Evolutionary conservation across 2,113 vertebrate genomes (phyloP), one percentile per base, ranked within the genome.

Genomic region (Haemorhous mexicanus): DNA sequence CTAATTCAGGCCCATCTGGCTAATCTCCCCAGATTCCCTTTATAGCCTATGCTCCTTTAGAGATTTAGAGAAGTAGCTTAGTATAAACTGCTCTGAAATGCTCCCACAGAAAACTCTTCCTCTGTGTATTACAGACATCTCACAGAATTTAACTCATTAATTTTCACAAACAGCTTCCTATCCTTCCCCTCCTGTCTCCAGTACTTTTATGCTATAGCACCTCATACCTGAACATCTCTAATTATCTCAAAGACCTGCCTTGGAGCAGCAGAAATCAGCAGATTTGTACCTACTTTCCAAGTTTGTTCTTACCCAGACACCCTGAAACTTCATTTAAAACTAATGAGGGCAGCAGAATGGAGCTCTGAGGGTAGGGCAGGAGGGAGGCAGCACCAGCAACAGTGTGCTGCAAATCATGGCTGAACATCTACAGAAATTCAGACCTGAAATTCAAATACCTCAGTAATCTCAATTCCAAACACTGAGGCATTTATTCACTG

Each of bases 1-100:
- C 76, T 94, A 94, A 95, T 61, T 93, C 68, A 88, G 84, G 56
- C 43, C 95, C 95, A 96, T 94, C 74, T 92, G 94, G 91, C 80
- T 96, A 95, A 97, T 95, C 95, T 87, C 62, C 93, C 93, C 63
- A 84, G 47, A 59, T 74, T 89, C 94, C 86, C 84, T 89, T 95
- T 93, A 93, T 90, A 97, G 96, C 46, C 76, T 63, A 1, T 55
- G 47, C 59, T 93, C 80, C 86, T 93, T 93, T 26, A 89, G 86
- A 96, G 94, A 92, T 92, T 96, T 94, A 97, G 55, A 93, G 93
- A 95, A 96, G 95, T 63, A 96, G 96, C 95, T 97, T 97, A 96
- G 80, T 21, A 70, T 96, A 89, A 96, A 92, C 83, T 90, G 72
- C 80, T 95, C 93, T 83, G 58, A 86, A 90, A 59, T 46, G 50